Conservation (phyloP, 2,113 vertebrate genomes). For the Tapirus terrestris region DNA sequence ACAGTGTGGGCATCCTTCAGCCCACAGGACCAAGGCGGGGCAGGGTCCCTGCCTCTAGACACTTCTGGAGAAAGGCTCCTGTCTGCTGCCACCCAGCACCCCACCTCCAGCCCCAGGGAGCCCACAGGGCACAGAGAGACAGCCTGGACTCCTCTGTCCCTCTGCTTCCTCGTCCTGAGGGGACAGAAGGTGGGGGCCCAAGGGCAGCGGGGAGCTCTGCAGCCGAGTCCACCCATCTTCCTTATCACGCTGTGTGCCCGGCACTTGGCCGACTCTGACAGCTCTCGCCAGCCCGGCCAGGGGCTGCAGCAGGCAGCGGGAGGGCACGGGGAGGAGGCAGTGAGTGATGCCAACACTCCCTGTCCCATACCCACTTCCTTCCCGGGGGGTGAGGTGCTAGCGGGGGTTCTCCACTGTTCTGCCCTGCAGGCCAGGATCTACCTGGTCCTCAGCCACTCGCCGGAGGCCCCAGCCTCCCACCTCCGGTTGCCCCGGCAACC, state of each 20-base stretch:
- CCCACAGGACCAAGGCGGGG: background rate
- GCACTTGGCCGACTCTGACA: background rate
- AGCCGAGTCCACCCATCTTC: background rate
- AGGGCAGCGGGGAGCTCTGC: accelerated
- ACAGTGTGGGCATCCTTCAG: background rate
- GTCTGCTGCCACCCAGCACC: background rate
- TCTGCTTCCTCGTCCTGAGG: background rate
- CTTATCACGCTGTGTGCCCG: background rate
- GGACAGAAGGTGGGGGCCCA: accelerated
- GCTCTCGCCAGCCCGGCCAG: accelerated
- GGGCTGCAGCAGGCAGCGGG: background rate
- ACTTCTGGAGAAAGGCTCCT: background rate
- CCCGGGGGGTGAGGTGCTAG: accelerated
- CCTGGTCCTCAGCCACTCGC: background rate
- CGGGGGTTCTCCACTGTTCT: background rate
- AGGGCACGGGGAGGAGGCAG: no score
- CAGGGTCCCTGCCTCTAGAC: background rate
- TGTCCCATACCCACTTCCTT: accelerated
- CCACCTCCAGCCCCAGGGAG: background rate
- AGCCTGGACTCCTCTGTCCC: background rate
- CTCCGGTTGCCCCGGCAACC: background rate
- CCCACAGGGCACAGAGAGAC: background rate
- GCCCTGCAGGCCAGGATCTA: background rate
- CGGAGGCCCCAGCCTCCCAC: background rate
- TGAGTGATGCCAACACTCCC: accelerated